Percentiles rank a stretch among this genome's conserved stretches.
phyloP scores from a whole-genome alignment of 2,888 invertebrate species.

The Corythucha ciliata region DNA sequence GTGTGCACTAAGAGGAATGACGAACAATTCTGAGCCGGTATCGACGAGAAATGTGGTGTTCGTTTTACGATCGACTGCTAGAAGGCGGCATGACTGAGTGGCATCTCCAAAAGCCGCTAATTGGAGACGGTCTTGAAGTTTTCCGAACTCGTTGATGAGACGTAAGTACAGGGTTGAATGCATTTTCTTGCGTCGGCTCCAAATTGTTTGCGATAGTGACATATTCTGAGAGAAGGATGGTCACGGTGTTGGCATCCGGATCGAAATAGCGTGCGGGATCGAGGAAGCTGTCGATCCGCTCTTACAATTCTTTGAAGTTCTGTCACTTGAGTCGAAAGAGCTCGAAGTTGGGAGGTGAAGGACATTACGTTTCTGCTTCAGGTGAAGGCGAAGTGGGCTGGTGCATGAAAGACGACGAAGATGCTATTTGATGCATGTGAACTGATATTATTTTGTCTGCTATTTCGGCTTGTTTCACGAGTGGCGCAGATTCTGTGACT shows the following conservation, averaged over 20 bases:
- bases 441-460: slow-evolving; percentile 9
- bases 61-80: slow-evolving; percentile 3
- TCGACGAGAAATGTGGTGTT: slow-evolving; percentile 17
- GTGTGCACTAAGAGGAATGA: too few species aligned
- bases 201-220: slow-evolving; percentile 1
- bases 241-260: neutral
- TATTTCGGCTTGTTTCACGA: slow-evolving; percentile 11
- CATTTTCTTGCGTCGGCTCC: slow-evolving; percentile 3
- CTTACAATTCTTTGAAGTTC: too few species aligned
- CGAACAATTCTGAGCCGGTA: slow-evolving; percentile 8
- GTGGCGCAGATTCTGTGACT: neutral
- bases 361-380: neutral
- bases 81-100: neutral
- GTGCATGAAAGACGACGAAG: too few species aligned
- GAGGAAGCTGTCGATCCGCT: too few species aligned
- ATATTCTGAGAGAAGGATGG: neutral
- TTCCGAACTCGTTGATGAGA: neutral
- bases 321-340: neutral
- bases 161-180: neutral
- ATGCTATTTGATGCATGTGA: neutral
- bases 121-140: slow-evolving; percentile 2
- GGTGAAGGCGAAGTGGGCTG: neutral
- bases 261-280: neutral
- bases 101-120: slow-evolving; percentile 2
- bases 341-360: neutral